Base-by-base conservation (phyloP, 1,140 invertebrate species). In the Atta cephalotes region DNA sequence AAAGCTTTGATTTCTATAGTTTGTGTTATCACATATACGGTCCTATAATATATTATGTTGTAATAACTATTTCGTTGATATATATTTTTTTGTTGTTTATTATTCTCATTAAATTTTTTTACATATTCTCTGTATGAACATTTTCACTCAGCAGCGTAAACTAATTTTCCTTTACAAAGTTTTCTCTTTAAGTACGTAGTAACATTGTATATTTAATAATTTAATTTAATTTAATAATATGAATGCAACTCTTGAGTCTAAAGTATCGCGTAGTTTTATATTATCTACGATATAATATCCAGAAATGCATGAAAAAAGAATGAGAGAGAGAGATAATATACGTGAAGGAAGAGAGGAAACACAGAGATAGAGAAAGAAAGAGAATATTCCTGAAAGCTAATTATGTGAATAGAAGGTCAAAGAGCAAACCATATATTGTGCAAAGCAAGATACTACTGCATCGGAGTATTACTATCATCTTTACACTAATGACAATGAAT, bases 351-450 rank as follows among this genome's bases (percentile, higher is more conserved):
- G 9, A 63, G 35, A 18, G 5, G 14, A 7, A 45, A 16, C 10
- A 31, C 14, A 80, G 21, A 70, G 63, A 39, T n/a, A 45, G 14
- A 70, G 16, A 80, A 62, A 81, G 78, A 56, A 21, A 70, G 14
- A 81, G 45, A 70, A 21, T 58, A 80, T 80, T 80, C 65, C 49
- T 80, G 62, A 80, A 60, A 72, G 79, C 25, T 72, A 72, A 82
- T 82, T 82, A 72, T 1, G 66, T 60, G 66, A 82, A 79, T 79
- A 79, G 60, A 82, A 82, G 79, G 79, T 82, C 79, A 82, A 72
- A 82, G 79, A 35, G 79, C 21, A 12, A 58, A 25, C 6, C 51
- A 21, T 16, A 18, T 81, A 72, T 72, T 49, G 79, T 58, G 21
- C 16, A 35, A 70, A 70, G 65, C 49, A 58, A 82, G 31, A 58